These are phyloP conservation scores for Coturnix japonica DNA, from an alignment of 2,113 vertebrate genomes.

Conservation along the genomic window DNA sequence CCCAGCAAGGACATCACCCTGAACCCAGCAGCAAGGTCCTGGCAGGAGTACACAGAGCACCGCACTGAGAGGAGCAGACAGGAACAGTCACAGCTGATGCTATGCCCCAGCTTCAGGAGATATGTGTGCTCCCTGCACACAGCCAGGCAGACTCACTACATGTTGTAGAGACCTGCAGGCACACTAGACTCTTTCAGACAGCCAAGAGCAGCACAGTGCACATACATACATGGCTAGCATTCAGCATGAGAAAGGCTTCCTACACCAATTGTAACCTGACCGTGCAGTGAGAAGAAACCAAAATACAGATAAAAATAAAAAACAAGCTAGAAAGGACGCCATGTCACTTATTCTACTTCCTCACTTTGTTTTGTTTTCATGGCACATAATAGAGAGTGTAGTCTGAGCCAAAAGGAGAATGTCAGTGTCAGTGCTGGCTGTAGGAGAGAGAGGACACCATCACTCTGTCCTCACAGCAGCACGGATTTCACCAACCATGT, in stretches of 20 bases:
- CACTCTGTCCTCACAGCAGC: neutral
- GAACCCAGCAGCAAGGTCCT: neutral
- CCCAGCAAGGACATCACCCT: neutral
- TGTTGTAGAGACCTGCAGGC: neutral
- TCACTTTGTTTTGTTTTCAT: neutral
- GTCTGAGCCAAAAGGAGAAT: neutral
- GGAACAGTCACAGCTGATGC: neutral
- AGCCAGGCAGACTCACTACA: neutral
- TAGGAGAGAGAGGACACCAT: neutral
- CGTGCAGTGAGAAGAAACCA: neutral
- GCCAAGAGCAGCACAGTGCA: neutral
- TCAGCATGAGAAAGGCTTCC: neutral
- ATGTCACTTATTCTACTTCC: neutral
- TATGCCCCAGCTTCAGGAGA: neutral
- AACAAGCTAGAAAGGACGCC: neutral
- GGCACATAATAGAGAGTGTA: neutral
- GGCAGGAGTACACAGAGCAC: neutral
- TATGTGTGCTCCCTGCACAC: neutral
- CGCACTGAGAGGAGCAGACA: accelerated
- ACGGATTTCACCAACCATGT: neutral
- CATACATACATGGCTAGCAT: neutral
- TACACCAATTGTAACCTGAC: neutral
- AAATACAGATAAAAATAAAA: neutral
- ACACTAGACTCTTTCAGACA: neutral
- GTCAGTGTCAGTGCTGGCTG: neutral